Percentiles rank a stretch among this genome's conserved stretches.
Conservation (phyloP, 2,888 invertebrate genomes). For the Andrena marginata region DNA sequence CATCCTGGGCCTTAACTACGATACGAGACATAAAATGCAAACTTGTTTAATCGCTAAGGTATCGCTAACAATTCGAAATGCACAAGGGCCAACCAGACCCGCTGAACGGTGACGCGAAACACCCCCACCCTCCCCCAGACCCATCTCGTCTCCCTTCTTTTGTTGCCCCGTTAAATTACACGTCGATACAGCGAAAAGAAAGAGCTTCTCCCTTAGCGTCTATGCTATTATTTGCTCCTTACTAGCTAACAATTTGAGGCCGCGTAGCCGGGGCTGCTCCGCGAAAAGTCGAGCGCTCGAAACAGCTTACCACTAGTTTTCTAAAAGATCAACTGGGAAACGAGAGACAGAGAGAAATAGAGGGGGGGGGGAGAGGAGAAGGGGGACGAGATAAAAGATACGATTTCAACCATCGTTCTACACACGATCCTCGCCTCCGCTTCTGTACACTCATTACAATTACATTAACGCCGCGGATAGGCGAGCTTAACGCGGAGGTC, state of each 20-base stretch:
- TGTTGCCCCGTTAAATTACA: conserved; percentile 24
- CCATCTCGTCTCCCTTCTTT: neutral
- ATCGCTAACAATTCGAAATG: conserved; percentile 41
- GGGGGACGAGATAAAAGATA: conserved; percentile 29
- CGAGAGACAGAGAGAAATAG: conserved; percentile 27
- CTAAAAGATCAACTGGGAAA: conserved; percentile 17
- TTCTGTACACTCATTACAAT: conserved; percentile 47
- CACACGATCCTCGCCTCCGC: conserved; percentile 24
- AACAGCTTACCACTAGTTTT: conserved; percentile 3
- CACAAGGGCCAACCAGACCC: neutral
- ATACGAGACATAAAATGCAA: conserved; percentile 49
- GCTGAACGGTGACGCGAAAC: neutral
- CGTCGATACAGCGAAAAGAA: conserved; percentile 72
- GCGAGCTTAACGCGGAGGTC: conserved; percentile 37
- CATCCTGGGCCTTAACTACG: conserved; percentile 33
- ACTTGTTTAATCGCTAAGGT: conserved; percentile 26
- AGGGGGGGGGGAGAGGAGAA: conserved; percentile 12
- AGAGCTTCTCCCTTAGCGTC: conserved; percentile 53
- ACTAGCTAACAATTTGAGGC: conserved; percentile 76
- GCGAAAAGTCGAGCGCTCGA: conserved; percentile 45
- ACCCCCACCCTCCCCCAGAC: neutral
- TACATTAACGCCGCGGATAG: conserved; percentile 17
- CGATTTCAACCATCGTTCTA: conserved; percentile 39
- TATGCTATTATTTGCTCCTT: conserved; percentile 70
- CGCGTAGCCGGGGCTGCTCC: conserved; percentile 73